These are phyloP conservation scores for Athetis lepigone DNA, from an alignment of 2,888 invertebrate species.

Conservation along the genomic window DNA sequence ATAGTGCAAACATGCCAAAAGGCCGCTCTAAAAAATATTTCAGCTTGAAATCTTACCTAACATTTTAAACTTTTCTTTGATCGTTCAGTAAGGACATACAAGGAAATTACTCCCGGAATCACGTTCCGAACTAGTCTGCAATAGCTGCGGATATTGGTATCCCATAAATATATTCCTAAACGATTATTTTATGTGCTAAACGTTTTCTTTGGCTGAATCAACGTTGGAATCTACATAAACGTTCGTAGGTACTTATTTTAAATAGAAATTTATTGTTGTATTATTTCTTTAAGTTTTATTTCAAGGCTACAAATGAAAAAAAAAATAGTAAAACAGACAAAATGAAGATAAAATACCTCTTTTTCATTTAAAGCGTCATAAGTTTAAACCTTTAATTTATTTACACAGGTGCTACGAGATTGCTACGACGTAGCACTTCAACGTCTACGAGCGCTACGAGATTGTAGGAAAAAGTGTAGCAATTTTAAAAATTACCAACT, in stretches of 20 bases:
- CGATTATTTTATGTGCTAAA: conserved; percentile 38
- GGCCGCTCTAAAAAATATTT: too few species aligned
- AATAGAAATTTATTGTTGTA: too few species aligned
- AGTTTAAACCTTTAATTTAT: background rate
- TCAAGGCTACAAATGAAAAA: too few species aligned
- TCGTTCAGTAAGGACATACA: background rate
- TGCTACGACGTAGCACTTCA: conserved; percentile 1
- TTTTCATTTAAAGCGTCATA: too few species aligned
- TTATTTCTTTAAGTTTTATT: too few species aligned
- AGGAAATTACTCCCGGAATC: conserved; percentile 14
- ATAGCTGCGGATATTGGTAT: conserved; percentile 42
- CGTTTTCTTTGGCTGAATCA: conserved; percentile 24
- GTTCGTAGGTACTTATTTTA: background rate
- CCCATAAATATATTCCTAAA: conserved; percentile 42
- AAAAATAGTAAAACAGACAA: too few species aligned
- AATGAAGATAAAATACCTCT: too few species aligned
- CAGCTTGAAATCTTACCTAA: too few species aligned
- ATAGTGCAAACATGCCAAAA: too few species aligned
- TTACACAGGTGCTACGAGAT: background rate
- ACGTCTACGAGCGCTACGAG: background rate
- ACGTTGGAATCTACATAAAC: too few species aligned
- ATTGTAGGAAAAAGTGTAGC: background rate
- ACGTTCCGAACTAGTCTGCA: conserved; percentile 26
- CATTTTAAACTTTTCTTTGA: background rate
- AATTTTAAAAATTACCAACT: too few species aligned